Base-by-base conservation (phyloP, 2,888 invertebrate species). In the Melipona bicolor region DNA sequence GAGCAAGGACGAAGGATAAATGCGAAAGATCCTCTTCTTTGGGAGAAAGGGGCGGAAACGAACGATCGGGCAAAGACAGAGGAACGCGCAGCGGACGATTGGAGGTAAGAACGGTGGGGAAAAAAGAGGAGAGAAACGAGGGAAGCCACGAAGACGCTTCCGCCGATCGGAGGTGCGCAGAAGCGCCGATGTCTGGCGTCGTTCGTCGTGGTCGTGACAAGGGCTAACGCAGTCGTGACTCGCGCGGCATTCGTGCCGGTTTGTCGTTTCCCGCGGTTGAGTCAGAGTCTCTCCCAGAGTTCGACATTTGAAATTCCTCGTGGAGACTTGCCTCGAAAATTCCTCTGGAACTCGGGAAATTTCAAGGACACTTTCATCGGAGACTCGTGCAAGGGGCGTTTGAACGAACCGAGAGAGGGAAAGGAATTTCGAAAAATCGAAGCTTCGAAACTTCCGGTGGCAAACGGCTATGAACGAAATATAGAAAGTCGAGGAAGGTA, bases 151-250 rank as follows among this genome's bases (percentile, higher is more conserved):
- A 67, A 61, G 81, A 81, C 49, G 24, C 24, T 49, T 49, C 65
- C 59, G 67, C 4, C 32, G 80, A 36, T 43, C 21, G 19, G n/a
- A 54, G 64, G 50, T 72, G 84, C 84, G 88, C 89, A 85, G 85
- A 75, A 79, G 79, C 89, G 74, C 50, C 76, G 64, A 50, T 73
- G 61, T 70, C 68, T 80, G 84, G 77, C 77, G 76, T 83, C 75
- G 67, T 78, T 24, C 76, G 79, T 52, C 65, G 79, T 78, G 73
- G 79, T 52, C 65, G 79, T 78, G 77, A 61, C 84, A 76, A 27
- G 59, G 67, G 71, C 81, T 74, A 67, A 81, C 72, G 49, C 89
- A 89, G 89, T 89, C 74, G 85, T 75, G 88, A 85, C 77, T 88
- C 88, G 88, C 69, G 72, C 87, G 80, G 87, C 83, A 75, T 59